Base-by-base conservation (phyloP, 2,797 vertebrate species). In the Syncerus caffer region DNA sequence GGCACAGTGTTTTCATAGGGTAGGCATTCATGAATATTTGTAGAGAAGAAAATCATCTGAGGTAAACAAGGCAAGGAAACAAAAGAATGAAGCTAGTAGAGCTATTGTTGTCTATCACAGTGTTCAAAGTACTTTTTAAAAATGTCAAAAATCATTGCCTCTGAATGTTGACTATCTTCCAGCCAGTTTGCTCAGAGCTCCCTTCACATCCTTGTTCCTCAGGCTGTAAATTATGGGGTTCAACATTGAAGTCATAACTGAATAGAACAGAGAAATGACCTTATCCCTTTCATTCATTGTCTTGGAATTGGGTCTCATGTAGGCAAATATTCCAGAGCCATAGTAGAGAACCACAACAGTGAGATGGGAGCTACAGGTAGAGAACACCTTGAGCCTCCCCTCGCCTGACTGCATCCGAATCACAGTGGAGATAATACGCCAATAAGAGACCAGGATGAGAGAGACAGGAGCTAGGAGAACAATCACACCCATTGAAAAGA, bases 221-320 rank as follows among this genome's bases (percentile, higher is more conserved):
- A 98, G 67, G 58, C 95, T 97, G 1, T 96, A 98, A 71, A 98
- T 97, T 11, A 98, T 89, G 4, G 96, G 88, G 11, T 97, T 97
- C 78, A 97, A 64, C 87, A 95, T 74, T 11, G 97, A 96, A 42
- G 90, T 96, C 58, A 97, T 82, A 58, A 98, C 64, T 31, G 95
- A 94, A 55, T 96, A 97, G 83, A 98, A 97, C 29, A 97, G 78
- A n/a, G 95, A 96, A 42, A 96, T 89, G 25, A 97, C n/a, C 17
- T 97, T 96, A 53, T 96, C 96, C 42, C 95, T 94, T 55, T 91
- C 95, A 78, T 14, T 97, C 87, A 90, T 97, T 45, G 38, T 78
- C 76, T 96, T 97, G 34, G 97, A 97, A 34, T 85, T 98, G 3
- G 87, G 90, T 84, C 87, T 94, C 96, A 96, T 90, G 12, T 97